phyloP scores from a whole-genome alignment of 30 jellyfish, hydroid and myxozoan species.

The Calvadosia cruxmelitensis region DNA sequence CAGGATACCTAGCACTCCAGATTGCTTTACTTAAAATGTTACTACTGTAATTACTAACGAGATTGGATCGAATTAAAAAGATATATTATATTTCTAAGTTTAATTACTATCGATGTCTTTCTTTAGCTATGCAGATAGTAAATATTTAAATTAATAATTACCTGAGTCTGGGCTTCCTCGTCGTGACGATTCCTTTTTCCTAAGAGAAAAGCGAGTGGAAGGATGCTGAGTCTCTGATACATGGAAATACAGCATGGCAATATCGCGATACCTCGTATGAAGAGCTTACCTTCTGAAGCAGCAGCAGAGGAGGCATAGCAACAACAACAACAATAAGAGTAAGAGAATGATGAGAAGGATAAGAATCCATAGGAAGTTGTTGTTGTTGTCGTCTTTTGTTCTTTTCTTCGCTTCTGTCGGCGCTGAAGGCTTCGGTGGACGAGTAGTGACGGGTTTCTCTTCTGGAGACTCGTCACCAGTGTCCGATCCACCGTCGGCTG shows the following conservation, averaged over 20 bases:
- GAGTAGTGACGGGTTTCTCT: conserved; percentile 21
- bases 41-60: no score
- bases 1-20: no score
- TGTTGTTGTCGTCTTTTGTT: conserved; percentile 5
- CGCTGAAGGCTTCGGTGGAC: conserved; percentile 10
- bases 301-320: conserved; percentile 63
- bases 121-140: no score
- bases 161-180: no score
- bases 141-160: no score
- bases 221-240: no score
- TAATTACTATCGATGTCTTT: no score
- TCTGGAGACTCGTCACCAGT: neutral
- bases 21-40: no score
- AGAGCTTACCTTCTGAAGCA: conserved; percentile 46
- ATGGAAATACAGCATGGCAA: neutral
- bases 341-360: conserved; percentile 41
- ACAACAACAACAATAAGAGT: conserved; percentile 30
- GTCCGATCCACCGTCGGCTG: conserved; percentile 6
- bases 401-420: conserved; percentile 19
- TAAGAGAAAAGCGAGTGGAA: conserved; percentile 1
- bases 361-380: conserved; percentile 27
- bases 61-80: no score
- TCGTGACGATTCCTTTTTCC: conserved; percentile 26
- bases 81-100: no score
- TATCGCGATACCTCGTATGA: neutral